phyloP scores from a whole-genome alignment of 2,797 vertebrate genomes.

The Xenops minutus region DNA sequence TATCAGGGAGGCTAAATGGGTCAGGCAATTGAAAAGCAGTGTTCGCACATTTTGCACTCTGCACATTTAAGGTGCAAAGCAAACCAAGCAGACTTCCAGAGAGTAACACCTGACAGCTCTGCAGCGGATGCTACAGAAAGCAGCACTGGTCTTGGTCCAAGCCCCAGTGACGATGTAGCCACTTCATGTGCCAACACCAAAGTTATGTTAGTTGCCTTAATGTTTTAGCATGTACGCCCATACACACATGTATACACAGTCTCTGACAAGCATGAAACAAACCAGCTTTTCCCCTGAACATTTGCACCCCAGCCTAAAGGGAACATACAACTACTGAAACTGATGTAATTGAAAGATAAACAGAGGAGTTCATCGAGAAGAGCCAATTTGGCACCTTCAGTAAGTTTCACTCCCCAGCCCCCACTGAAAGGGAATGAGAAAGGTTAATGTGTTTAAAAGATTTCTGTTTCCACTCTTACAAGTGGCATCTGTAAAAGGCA shows the following conservation, averaged over 20 bases:
- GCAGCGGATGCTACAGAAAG: neutral
- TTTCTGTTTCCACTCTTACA: neutral
- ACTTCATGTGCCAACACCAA: neutral
- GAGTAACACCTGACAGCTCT: neutral
- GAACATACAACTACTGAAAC: neutral
- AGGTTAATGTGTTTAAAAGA: too few relatives aligned
- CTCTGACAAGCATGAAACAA: neutral
- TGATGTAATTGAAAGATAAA: conserved; percentile 30
- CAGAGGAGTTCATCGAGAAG: neutral
- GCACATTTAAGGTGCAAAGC: neutral
- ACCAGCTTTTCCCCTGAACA: neutral
- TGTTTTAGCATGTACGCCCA: neutral
- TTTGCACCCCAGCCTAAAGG: neutral
- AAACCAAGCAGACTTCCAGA: neutral
- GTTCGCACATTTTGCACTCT: neutral
- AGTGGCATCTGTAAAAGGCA: neutral
- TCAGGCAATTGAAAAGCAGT: neutral
- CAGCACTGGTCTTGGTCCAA: neutral
- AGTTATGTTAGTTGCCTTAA: neutral
- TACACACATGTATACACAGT: accelerated
- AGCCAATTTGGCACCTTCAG: neutral
- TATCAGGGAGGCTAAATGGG: neutral
- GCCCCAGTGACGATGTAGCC: accelerated
- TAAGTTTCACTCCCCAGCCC: neutral
- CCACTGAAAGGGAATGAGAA: neutral